A percentile compares a stretch with the other conserved stretches of the same genome.
phyloP scores from a whole-genome alignment of 1,140 invertebrate genomes.

The Bombus sibiricus region DNA sequence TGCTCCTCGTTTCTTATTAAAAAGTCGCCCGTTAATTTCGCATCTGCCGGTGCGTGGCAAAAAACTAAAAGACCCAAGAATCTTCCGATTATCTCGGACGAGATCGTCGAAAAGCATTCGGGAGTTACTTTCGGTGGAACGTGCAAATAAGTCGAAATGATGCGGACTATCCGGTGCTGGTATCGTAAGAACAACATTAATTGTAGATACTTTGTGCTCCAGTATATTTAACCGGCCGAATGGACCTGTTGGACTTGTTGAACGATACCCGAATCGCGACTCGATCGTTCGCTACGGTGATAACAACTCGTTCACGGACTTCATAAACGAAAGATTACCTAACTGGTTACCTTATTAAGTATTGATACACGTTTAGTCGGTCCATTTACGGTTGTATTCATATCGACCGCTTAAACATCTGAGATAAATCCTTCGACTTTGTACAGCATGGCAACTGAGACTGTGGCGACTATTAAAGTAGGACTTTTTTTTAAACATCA shows the following conservation, averaged over 20 bases:
- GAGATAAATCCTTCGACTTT: conserved; percentile 13
- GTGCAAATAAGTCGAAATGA: conserved; percentile 2
- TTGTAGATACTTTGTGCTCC: conserved; percentile 48
- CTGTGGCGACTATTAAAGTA: background rate
- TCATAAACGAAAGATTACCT: conserved; percentile 58
- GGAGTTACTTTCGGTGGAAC: conserved; percentile 19
- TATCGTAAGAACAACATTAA: conserved; percentile 52
- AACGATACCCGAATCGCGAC: conserved; percentile 1
- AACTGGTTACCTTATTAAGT: conserved; percentile 56
- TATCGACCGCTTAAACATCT: conserved; percentile 20
- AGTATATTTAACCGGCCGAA: background rate
- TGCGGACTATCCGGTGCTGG: background rate
- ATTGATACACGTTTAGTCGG: conserved; percentile 5
- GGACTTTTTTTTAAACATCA: background rate
- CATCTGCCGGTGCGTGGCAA: conserved; percentile 44
- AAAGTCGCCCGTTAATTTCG: conserved; percentile 57
- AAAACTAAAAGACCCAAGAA: background rate
- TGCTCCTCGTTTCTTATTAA: conserved; percentile 11
- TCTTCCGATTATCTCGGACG: conserved; percentile 17
- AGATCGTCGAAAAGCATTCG: conserved; percentile 24
- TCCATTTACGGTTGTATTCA: conserved; percentile 56
- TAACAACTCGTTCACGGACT: conserved; percentile 48
- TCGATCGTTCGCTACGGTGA: conserved; percentile 33
- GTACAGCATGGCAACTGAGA: background rate
- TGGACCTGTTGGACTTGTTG: background rate